phyloP scores from a whole-genome alignment of 2,113 vertebrate genomes.

The Mugil cephalus region DNA sequence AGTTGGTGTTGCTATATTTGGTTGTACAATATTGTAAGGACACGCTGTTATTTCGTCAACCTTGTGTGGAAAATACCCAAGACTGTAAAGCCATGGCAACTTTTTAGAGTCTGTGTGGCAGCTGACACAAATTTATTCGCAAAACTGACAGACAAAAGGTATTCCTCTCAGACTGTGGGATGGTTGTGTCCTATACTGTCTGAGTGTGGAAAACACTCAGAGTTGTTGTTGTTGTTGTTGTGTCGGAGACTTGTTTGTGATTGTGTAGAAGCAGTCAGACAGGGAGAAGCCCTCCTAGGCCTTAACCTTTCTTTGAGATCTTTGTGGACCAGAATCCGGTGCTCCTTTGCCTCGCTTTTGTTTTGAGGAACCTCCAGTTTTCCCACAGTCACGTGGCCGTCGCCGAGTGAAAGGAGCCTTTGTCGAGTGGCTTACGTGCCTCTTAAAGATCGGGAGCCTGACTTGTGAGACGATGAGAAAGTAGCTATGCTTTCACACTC shows the following conservation, averaged over 20 bases:
- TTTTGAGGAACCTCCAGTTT: slow-evolving; percentile 56
- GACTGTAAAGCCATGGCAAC: neutral
- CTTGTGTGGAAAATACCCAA: neutral
- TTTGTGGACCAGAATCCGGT: slow-evolving; percentile 41
- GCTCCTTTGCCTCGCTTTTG: slow-evolving; percentile 36
- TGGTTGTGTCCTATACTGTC: no score
- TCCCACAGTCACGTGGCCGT: slow-evolving; percentile 76
- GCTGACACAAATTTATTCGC: slow-evolving; percentile 4
- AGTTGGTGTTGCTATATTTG: neutral
- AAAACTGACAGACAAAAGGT: neutral
- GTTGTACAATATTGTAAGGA: slow-evolving; percentile 16
- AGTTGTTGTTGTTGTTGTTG: slow-evolving; percentile 14
- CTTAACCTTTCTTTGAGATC: slow-evolving; percentile 36
- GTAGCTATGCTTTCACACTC: slow-evolving; percentile 23
- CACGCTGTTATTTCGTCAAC: slow-evolving; percentile 3
- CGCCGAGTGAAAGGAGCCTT: slow-evolving; percentile 71
- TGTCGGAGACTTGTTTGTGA: slow-evolving; percentile 11
- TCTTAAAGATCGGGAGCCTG: slow-evolving; percentile 59
- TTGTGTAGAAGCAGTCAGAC: slow-evolving; percentile 14
- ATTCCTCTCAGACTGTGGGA: neutral
- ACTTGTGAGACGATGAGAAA: slow-evolving; percentile 67
- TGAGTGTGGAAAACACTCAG: neutral
- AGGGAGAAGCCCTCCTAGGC: neutral
- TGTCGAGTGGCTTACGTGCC: slow-evolving; percentile 61
- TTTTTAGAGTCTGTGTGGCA: neutral